Base-by-base conservation (phyloP, 2,797 vertebrate genomes). In the Enteromius anoplus region DNA sequence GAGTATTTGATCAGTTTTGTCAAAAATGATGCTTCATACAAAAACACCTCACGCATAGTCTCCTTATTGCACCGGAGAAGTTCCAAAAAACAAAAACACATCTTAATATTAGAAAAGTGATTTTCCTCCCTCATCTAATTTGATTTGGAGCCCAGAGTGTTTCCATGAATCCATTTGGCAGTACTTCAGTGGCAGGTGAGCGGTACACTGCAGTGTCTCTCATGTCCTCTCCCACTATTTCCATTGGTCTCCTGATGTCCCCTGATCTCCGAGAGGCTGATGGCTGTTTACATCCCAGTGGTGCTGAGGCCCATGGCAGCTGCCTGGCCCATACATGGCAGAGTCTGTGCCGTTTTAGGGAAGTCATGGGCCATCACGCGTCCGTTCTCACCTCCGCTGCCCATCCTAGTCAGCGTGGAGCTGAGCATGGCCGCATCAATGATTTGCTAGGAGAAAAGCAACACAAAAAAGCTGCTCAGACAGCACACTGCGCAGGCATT, bases 301-400 rank as follows among this genome's bases (percentile, higher is more conserved):
- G 97, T 96, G 93, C 96, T 95, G 89, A 98, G 93, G 88, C 97
- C 96, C 93, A 97, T 95, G 86, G 96, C 96, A 2, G 95, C 94
- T 75, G 95, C 94, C 93, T 98, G 97, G 90, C 97, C 96, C 97
- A 98, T 97, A 94, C 97, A 98, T 70, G 97, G 97, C 87, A 98
- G 95, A 23, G 97, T 96, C 90, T 97, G 97, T 92, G 97, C 94
- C 89, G 96, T 95, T 86, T 97, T 98, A 6, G 96, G 95, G 90
- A 97, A 97, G 88, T 98, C 96, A 0, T 97, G 97, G 40, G 96
- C 95, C 92, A 97, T 94, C 85, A 98, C 94, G 2, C 98, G 96
- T 55, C 97, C 97, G 0, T 98, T 99, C 90, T 99, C 97, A 23
- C 97, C 97, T 12, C 95, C 96, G 1, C 92, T 90, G 73, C 94